Evolutionary conservation across 1,140 invertebrate species (phyloP).

Genomic region (Agrilus planipennis): DNA sequence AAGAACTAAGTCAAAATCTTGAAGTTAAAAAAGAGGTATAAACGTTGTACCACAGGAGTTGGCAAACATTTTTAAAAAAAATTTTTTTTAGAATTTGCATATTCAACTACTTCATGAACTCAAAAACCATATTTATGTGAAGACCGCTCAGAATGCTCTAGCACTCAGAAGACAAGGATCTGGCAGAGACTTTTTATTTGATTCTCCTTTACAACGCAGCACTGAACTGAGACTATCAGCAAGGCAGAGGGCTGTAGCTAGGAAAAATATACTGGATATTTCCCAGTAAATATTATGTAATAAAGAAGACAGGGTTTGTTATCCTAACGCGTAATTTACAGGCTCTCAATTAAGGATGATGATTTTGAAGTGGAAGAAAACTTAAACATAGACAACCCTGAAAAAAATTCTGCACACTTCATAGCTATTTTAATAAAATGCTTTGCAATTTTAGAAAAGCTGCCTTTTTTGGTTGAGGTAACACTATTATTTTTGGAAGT

Average conservation of each 20-base stretch:
- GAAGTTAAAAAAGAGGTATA: conserved; percentile 54
- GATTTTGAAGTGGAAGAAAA: conserved; percentile 47
- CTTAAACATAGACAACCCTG: conserved; percentile 47
- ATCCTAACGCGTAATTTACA: neutral
- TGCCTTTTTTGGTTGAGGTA: conserved; percentile 76
- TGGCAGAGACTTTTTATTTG: conserved; percentile 35
- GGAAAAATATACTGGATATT: conserved; percentile 35
- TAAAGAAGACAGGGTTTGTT: neutral
- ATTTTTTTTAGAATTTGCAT: conserved; percentile 47
- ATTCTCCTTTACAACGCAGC: conserved; percentile 41
- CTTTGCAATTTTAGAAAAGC: conserved; percentile 68
- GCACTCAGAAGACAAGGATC: conserved; percentile 49
- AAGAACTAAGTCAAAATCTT: conserved; percentile 62
- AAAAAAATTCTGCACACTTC: conserved; percentile 57
- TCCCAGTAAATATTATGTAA: conserved; percentile 13
- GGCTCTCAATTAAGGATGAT: conserved; percentile 10
- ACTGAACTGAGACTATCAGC: conserved; percentile 40
- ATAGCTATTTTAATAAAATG: conserved; percentile 77
- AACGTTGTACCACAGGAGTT: too few species aligned
- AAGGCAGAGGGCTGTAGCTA: conserved; percentile 34
- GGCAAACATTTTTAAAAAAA: too few species aligned
- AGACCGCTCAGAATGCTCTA: conserved; percentile 44
- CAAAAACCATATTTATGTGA: conserved; percentile 61
- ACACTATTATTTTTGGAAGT: conserved; percentile 13
- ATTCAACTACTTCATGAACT: conserved; percentile 59